These are phyloP conservation scores for Mystacornis crossleyi DNA, from an alignment of 2,113 vertebrate species.

Conservation along the genomic window DNA sequence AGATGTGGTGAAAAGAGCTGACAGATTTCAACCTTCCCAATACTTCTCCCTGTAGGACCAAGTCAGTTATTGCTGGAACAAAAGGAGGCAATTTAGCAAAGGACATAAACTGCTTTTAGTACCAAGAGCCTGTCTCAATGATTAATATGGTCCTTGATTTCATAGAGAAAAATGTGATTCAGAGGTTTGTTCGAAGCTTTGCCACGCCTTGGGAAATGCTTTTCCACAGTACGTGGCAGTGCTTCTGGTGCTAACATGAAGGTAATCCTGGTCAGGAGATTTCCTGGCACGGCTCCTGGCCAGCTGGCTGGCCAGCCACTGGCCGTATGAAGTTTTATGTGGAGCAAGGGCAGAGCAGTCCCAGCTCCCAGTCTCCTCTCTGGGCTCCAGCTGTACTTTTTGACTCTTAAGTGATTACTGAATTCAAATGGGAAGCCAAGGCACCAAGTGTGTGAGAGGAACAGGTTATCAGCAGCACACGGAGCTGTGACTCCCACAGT, in stretches of 20 bases:
- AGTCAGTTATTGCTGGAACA: not conserved
- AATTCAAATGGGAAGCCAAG: not conserved
- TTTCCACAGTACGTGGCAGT: not conserved
- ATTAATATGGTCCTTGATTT: not conserved
- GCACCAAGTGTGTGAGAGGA: not conserved
- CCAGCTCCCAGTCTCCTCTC: not conserved
- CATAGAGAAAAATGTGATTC: not conserved
- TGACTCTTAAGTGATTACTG: not conserved
- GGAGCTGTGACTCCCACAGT: not conserved
- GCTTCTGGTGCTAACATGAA: not conserved
- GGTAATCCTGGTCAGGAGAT: not conserved
- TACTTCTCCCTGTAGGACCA: not conserved
- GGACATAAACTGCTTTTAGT: not conserved
- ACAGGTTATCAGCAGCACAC: accelerated
- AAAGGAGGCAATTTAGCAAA: not conserved
- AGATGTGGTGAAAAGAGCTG: not conserved
- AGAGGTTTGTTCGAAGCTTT: not conserved
- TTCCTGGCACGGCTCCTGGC: not conserved
- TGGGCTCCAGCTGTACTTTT: not conserved
- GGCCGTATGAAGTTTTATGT: accelerated
- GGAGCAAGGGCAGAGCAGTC: not conserved
- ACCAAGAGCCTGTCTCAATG: not conserved
- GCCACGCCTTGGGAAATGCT: slow-evolving; percentile 7
- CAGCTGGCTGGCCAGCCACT: accelerated
- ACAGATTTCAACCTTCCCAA: not conserved